Evolutionary conservation across 1,140 invertebrate species (phyloP), one percentile per base, ranked within the genome.

Genomic region (Camponotus floridanus): DNA sequence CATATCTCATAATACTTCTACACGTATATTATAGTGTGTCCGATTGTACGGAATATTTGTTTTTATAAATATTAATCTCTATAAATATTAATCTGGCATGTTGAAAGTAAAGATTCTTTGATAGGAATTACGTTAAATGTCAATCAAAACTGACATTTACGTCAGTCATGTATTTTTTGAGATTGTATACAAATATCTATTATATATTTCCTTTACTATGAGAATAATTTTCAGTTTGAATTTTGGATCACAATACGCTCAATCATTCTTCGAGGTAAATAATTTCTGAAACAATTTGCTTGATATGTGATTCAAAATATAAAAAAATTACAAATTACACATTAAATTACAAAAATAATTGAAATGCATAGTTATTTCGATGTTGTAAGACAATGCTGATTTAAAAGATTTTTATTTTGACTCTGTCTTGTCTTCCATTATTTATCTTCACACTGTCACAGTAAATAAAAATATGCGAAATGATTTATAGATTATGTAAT

Each of bases 141-240:
- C 21, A 62, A 74, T 62, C 39, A 26, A 73, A 62, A 61, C 42
- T 73, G 79, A 73, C 39, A 33, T 33, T 31, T 73, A 42, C 36
- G 45, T 57, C 76, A 68, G 76, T 80, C 36, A 57, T 59, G 39
- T 83, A 83, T 83, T 42, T 83, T 42, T 18, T 61, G 55, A 61
- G 39, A 5, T 73, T 73, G 67, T 81, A 81, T 81, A 73, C 2
- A 18, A 51, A 80, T 70, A 80, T 68, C 8, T 36, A 74, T 42
- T 31, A 76, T 74, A 76, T 79, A 85, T 78, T 85, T 85, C 78
- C 36, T 79, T 78, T 78, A 85, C 76, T 85, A 9, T 57, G 13
- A 62, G 64, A 45, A 26, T n/a, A 51, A 51, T 68, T 33, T 18
- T 11, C 21, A 65, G 2, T 51, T 11, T 57, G 51, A 85, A 85